Base-by-base conservation (phyloP, 2,797 vertebrate species). In the Euthynnus affinis region DNA sequence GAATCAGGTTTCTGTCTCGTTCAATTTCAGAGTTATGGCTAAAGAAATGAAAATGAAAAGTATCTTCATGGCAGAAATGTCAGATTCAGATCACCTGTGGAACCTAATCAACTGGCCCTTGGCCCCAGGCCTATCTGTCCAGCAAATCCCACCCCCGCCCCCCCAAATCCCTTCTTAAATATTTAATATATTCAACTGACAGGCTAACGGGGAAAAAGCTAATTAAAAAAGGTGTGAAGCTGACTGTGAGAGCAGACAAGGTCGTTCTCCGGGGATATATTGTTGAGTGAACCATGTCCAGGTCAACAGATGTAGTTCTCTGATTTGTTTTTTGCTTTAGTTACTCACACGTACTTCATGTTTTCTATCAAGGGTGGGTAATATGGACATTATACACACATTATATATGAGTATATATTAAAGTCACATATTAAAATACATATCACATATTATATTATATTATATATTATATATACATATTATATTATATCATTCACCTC, bases 171-270 rank as follows among this genome's bases (percentile, higher is more conserved):
- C 34, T 37, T 72, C 60, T 72, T 81, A 74, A 89, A 90, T 89
- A 86, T 90, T 92, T 88, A 76, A 88, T 81, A 71, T 46, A 66
- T 81, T 84, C 40, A 70, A 62, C 74, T 86, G 83, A 85, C 82
- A 80, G 82, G 65, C 72, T 79, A 84, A 84, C 49, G 22, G 67
- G 42, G 56, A 69, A 78, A 80, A 69, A 58, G 29, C 77, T 83
- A 83, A 92, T 88, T 90, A 83, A 85, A 86, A 84, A 74, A 69
- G 65, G 72, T 65, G 58, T 27, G 55, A 68, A 32, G 56, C 78
- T 66, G 77, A 83, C 55, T 81, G 66, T 67, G 71, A 80, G 71
- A 78, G 67, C 71, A 74, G 82, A 84, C 74, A 53, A 40, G 18
- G 73, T 49, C 57, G 12, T 56, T 58, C 48, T 75, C 27, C 20